These are phyloP conservation scores for Calliphora vicina DNA, from an alignment of 1,140 invertebrate genomes.

Conservation along the genomic window DNA sequence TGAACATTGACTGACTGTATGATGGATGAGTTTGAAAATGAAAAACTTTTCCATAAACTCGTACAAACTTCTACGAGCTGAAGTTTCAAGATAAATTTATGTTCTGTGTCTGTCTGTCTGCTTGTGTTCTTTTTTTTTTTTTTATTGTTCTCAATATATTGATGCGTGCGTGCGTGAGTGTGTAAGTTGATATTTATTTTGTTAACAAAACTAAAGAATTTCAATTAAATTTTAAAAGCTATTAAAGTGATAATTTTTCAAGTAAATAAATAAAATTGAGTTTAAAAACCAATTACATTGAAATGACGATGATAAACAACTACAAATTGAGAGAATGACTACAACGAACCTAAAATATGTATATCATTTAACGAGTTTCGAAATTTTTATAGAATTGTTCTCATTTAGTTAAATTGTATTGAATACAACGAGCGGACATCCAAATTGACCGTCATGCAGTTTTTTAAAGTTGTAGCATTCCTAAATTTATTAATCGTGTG, in stretches of 20 bases:
- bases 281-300: not conserved
- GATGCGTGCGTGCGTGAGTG: not conserved
- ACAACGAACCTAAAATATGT: too few relatives aligned
- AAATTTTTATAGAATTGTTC: not conserved
- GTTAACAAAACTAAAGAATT: constrained; percentile 24
- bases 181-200: not conserved
- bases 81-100: not conserved
- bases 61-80: not conserved
- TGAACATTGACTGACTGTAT: not conserved
- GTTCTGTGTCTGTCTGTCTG: not conserved
- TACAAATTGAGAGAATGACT: too few relatives aligned
- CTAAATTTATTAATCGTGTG: not conserved
- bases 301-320: not conserved
- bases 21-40: not conserved
- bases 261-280: constrained; percentile 9
- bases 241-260: constrained; percentile 30
- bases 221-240: constrained; percentile 26
- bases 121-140: not conserved
- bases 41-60: not conserved
- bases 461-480: not conserved
- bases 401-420: not conserved
- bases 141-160: not conserved
- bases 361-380: too few relatives aligned
- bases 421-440: not conserved
- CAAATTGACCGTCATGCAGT: not conserved